Conservation (phyloP, 2,113 vertebrate species). For the Elephas maximus region DNA sequence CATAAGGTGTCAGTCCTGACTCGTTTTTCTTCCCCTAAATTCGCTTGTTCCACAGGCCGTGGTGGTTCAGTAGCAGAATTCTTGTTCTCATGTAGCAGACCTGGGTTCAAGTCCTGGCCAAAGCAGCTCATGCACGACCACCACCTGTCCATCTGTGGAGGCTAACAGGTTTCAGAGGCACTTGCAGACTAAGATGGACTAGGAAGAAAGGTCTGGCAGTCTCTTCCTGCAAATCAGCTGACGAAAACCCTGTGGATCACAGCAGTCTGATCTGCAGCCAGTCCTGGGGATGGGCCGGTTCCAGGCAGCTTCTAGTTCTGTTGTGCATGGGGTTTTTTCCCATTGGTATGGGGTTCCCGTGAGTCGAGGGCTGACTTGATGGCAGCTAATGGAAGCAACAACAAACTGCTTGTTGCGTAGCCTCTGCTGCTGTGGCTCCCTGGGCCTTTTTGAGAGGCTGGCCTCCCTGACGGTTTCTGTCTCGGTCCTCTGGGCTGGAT, state of each 20-base stretch:
- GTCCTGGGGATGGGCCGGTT: neutral
- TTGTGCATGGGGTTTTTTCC: neutral
- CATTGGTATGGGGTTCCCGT: too few relatives aligned
- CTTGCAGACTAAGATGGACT: neutral
- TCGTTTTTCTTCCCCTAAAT: neutral
- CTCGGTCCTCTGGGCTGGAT: neutral
- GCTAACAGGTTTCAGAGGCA: neutral
- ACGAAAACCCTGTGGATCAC: neutral
- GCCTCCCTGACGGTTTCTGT: neutral
- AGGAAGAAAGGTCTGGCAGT: neutral
- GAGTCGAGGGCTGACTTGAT: neutral
- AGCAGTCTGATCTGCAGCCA: neutral
- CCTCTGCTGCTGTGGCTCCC: neutral
- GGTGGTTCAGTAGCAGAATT: neutral
- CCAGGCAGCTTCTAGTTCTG: neutral
- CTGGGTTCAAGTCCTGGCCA: neutral
- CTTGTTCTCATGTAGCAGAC: neutral
- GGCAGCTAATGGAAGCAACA: neutral
- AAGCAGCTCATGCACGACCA: neutral
- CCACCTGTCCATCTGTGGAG: neutral
- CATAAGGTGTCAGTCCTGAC: too few relatives aligned
- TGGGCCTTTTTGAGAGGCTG: neutral
- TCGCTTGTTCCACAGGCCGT: too few relatives aligned
- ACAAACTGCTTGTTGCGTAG: rapidly evolving
- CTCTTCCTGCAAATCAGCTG: neutral